A percentile compares a stretch with the other conserved stretches of the same genome.
These are phyloP conservation scores for Bicyclus anynana DNA, from an alignment of 1,140 invertebrate species.

Conservation along the genomic window DNA sequence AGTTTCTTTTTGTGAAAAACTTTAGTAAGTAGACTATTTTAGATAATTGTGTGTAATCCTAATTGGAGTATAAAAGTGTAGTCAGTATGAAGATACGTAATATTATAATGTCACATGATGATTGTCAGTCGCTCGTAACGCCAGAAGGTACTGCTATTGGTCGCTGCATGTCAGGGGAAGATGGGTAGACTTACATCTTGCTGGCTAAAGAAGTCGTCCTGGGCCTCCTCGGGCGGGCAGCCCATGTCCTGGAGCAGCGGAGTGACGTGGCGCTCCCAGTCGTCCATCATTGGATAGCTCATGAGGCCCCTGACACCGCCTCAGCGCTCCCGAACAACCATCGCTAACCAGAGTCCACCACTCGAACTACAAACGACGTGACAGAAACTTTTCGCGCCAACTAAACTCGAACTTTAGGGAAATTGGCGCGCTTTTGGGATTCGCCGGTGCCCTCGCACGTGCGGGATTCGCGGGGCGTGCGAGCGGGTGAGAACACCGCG, in stretches of 20 bases:
- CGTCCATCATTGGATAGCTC: conserved; percentile 70
- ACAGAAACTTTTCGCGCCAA: conserved; percentile 2
- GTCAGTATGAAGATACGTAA: too few relatives aligned
- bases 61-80: too few relatives aligned
- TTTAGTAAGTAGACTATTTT: too few relatives aligned
- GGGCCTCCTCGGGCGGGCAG: conserved; percentile 68
- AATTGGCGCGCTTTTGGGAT: conserved; percentile 38
- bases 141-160: too few relatives aligned
- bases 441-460: not conserved
- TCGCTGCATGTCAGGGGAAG: not conserved
- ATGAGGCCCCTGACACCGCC: conserved; percentile 43
- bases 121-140: too few relatives aligned
- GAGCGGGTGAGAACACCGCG: not conserved
- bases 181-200: conserved; percentile 67
- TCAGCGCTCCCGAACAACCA: conserved; percentile 56
- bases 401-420: conserved; percentile 9
- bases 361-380: conserved; percentile 34
- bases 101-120: too few relatives aligned
- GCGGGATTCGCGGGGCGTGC: not conserved
- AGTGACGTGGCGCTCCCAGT: conserved; percentile 76
- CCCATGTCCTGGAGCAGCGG: conserved; percentile 76
- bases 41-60: too few relatives aligned
- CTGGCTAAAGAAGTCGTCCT: conserved; percentile 76
- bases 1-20: too few relatives aligned
- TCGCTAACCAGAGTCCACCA: conserved; percentile 29